Percentiles rank a stretch among this genome's conserved stretches.
phyloP scores from a whole-genome alignment of 2,888 invertebrate genomes.

The Flabesymbios commensalis region DNA sequence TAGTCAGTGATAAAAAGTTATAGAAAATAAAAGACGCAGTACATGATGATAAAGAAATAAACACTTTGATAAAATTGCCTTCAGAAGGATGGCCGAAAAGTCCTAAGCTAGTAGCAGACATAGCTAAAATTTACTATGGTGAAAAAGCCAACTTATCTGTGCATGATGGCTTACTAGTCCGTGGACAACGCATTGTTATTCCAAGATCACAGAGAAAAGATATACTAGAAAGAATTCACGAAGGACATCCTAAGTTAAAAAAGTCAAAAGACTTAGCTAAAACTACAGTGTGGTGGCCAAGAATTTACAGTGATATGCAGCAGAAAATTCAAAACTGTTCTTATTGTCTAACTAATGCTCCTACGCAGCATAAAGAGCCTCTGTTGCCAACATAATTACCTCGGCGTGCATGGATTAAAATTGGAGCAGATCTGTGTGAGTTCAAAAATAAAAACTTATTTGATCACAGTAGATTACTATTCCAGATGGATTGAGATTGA shows the following conservation, averaged over 20 bases:
- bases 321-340: conserved; percentile 11
- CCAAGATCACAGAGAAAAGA: conserved; percentile 10
- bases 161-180: neutral
- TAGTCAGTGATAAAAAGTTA: too few relatives aligned
- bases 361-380: conserved; percentile 27
- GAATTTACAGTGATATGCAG: conserved; percentile 21
- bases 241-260: conserved; percentile 23
- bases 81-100: conserved; percentile 12
- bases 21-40: too few relatives aligned
- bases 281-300: conserved; percentile 32
- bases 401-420: conserved; percentile 28
- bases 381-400: conserved; percentile 24
- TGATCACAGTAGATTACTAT: conserved; percentile 33
- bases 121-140: neutral
- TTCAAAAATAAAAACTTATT: too few relatives aligned
- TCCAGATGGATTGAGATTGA: conserved; percentile 15
- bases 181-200: conserved; percentile 1
- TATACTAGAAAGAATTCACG: conserved; percentile 27
- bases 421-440: conserved; percentile 29
- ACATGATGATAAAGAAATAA: too few relatives aligned
- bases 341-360: conserved; percentile 21
- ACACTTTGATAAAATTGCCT: too few relatives aligned
- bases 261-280: conserved; percentile 6
- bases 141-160: neutral
- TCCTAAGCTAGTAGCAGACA: neutral